Percentiles rank a stretch among this genome's conserved stretches.
These are phyloP conservation scores for Pseudoatta argentina DNA, from an alignment of 1,140 invertebrate species.

Conservation along the genomic window DNA sequence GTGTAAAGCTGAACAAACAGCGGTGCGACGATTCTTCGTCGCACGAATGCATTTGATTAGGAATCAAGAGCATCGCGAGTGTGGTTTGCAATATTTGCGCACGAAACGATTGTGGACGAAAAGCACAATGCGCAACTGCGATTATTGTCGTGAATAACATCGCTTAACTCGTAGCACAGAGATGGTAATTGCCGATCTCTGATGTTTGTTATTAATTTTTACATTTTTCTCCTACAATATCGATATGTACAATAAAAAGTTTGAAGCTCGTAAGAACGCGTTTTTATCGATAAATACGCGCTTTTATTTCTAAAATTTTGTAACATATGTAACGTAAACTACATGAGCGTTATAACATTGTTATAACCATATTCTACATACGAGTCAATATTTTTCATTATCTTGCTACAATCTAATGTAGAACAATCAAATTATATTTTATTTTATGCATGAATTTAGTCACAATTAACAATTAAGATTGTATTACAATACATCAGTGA, in stretches of 20 bases:
- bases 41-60: constrained; percentile 57
- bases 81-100: constrained; percentile 50
- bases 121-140: constrained; percentile 28
- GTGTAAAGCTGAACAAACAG: constrained; percentile 51
- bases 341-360: too few relatives aligned
- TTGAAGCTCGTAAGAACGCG: too few relatives aligned
- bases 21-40: constrained; percentile 29
- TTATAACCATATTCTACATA: too few relatives aligned
- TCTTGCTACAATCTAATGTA: neutral
- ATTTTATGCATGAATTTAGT: neutral
- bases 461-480: neutral
- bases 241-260: neutral
- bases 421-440: neutral
- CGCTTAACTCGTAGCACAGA: neutral
- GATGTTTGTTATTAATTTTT: constrained; percentile 19
- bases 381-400: neutral
- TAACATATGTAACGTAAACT: too few relatives aligned
- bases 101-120: constrained; percentile 55
- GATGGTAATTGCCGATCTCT: neutral
- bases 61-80: constrained; percentile 44
- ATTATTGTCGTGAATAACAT: constrained; percentile 30
- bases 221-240: neutral
- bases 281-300: too few relatives aligned
- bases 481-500: neutral
- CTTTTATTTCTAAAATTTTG: too few relatives aligned